Evolutionary conservation across 2,888 invertebrate species (phyloP), one percentile per base, ranked within the genome.

Genomic region (Nymphalis polychloros): DNA sequence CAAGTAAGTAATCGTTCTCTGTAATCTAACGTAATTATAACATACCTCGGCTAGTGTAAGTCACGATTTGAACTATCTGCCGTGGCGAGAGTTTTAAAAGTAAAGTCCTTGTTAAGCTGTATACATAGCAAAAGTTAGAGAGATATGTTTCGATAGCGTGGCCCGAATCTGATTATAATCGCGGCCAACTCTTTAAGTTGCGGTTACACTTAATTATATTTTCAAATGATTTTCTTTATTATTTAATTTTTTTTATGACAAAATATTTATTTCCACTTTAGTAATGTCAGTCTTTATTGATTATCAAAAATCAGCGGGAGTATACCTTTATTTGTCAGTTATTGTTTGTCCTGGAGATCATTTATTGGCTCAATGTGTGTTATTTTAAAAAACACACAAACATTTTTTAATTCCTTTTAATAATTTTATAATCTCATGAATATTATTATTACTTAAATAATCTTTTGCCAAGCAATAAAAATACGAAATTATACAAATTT

Each of bases 11-110:
- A 80, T 80, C 80, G 70, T 59, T 60, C 73, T 77, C 76, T 84
- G 83, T 89, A 86, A 90, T 90, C 90, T 87, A 76, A 81, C 83
- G 88, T 90, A 92, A 92, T 92, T 91, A 92, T 90, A 92, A 91
- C 87, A 85, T 88, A 84, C 81, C 80, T 77, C 76, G 69, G 78
- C 84, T 85, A 85, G 89, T 85, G 85, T 86, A 87, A 87, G 91
- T 91, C 91, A 91, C 92, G 92, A 90, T 83, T 86, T 83, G 77
- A 84, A 81, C 85, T 90, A 89, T 90, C 89, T 86, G 80, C 77
- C 78, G 78, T 76, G 77, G 77, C 53, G 53, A 80, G 83, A 82
- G 80, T 81, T 85, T 84, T 81, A 88, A 88, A 87, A 84, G 79
- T 84, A 75, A 73, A 78, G 78, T 78, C 76, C 77, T 79, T 76